Percentiles rank a stretch among this genome's conserved stretches.
These are phyloP conservation scores for Halictus quadricinctus DNA, from an alignment of 2,888 invertebrate genomes.

Conservation along the genomic window DNA sequence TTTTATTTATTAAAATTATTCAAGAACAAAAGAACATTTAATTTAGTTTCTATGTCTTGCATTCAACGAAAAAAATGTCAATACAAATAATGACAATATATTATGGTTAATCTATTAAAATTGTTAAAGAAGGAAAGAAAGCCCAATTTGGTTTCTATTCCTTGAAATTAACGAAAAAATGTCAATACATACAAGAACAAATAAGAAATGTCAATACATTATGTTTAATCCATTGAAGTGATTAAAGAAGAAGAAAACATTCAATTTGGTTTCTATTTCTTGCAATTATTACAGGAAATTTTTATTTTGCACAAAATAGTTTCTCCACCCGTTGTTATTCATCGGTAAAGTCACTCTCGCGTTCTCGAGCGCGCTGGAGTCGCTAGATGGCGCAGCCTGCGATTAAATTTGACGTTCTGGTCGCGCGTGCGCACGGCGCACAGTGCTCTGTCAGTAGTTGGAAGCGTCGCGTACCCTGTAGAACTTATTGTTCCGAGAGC, in stretches of 20 bases:
- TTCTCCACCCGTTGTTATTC: neutral
- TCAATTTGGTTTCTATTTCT: neutral
- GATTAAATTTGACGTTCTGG: neutral
- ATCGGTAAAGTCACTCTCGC: slow-evolving; percentile 16
- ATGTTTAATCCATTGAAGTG: neutral
- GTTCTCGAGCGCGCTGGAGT: neutral
- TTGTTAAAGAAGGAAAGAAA: too few relatives aligned
- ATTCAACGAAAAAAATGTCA: too few relatives aligned
- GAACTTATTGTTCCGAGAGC: slow-evolving; percentile 6
- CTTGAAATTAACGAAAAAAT: too few relatives aligned
- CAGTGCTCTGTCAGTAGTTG: slow-evolving; percentile 25
- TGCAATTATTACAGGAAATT: neutral
- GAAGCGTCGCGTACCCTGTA: slow-evolving; percentile 29
- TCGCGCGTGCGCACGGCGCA: slow-evolving; percentile 25
- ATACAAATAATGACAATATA: too few relatives aligned
- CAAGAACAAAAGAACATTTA: neutral
- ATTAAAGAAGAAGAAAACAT: neutral
- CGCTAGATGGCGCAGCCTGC: slow-evolving; percentile 28
- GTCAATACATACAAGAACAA: neutral
- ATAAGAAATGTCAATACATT: neutral
- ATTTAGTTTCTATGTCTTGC: neutral
- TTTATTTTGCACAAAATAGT: neutral
- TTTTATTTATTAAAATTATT: neutral
- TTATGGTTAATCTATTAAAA: too few relatives aligned
- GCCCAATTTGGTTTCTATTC: too few relatives aligned